Evolutionary conservation across 2,113 vertebrate genomes (phyloP), one percentile per base, ranked within the genome.

Genomic region (Poicephalus meyeri): DNA sequence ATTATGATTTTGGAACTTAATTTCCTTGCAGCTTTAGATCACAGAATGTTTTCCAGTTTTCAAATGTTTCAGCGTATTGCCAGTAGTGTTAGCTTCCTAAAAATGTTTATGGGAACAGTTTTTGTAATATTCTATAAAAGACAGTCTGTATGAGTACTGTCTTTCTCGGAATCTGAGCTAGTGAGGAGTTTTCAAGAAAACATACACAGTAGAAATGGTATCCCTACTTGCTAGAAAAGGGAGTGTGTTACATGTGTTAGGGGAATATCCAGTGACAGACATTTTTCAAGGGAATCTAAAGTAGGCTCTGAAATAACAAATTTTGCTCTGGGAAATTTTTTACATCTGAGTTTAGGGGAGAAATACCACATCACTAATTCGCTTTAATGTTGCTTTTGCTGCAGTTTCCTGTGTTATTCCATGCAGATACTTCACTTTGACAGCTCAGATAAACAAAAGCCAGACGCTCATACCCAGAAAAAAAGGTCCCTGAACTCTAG

Each of bases 361-460:
- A 95, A 86, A 91, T 56, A 89, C 46, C 78, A 44, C 93, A 83
- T 86, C 55, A 53, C 86, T 97, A 88, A 70, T 91, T 95, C 78
- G 86, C 92, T 95, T 97, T 93, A 47, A 46, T 95, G 94, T 92
- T 93, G 55, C 66, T 95, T 81, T 95, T 96, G 74, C 93, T 95
- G 92, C 82, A 92, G 89, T 97, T 98, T 98, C 96, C 95, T 97
- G 95, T 98, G 91, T 96, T 98, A 93, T 91, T 97, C 97, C 89
- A 63, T 95, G 96, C 96, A 97, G 95, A 97, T 96, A 95, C 96
- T 97, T 98, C 91, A 96, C 94, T 98, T 91, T 97, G 96, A 97
- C 97, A 97, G 92, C 95, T 96, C 95, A 97, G 97, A 98, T 98
- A 98, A 98, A 97, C 97, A 97, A 93, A 97, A 97, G 92, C 97